Conservation (phyloP, 1,140 invertebrate species). For the Cherax destructor region DNA sequence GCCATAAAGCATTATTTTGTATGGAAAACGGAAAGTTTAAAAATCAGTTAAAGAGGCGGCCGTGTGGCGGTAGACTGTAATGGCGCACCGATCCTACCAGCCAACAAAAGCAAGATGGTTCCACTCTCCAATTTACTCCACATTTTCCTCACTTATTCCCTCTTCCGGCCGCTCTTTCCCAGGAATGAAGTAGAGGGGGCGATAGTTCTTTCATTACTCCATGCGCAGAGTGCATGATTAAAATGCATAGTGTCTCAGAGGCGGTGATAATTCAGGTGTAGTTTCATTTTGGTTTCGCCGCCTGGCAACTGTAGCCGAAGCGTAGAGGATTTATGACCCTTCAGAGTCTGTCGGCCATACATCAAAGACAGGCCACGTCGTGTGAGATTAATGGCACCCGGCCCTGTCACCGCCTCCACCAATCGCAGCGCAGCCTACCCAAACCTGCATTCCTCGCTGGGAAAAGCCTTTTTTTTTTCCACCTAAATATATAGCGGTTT, state of each 20-base stretch:
- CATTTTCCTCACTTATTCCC: constrained; percentile 31
- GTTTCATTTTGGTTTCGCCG: constrained; percentile 66
- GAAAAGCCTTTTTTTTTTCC: constrained; percentile 53
- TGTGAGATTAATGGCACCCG: constrained; percentile 65
- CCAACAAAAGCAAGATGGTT: constrained; percentile 69
- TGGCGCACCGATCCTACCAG: constrained; percentile 62
- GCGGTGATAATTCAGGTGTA: constrained; percentile 53
- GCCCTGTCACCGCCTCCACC: constrained; percentile 68
- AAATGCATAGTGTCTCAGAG: background rate
- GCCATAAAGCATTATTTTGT: constrained; percentile 5
- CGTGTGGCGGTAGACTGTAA: constrained; percentile 64
- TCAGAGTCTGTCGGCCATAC: constrained; percentile 68
- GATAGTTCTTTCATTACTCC: constrained; percentile 9
- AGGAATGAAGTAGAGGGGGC: background rate
- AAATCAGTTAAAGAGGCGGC: constrained; percentile 64
- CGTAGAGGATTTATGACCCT: constrained; percentile 68
- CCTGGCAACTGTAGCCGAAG: constrained; percentile 66
- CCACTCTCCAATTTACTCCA: constrained; percentile 54
- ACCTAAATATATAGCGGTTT: constrained; percentile 36
- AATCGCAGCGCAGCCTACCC: constrained; percentile 57
- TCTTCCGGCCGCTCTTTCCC: background rate
- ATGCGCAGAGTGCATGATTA: constrained; percentile 8
- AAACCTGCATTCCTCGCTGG: constrained; percentile 66
- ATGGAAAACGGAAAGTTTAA: constrained; percentile 46
- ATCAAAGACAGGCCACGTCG: constrained; percentile 69